A percentile compares a stretch with the other conserved stretches of the same genome.
Conservation (phyloP, 2,797 vertebrate genomes). For the Paratrypauchen microcephalus region DNA sequence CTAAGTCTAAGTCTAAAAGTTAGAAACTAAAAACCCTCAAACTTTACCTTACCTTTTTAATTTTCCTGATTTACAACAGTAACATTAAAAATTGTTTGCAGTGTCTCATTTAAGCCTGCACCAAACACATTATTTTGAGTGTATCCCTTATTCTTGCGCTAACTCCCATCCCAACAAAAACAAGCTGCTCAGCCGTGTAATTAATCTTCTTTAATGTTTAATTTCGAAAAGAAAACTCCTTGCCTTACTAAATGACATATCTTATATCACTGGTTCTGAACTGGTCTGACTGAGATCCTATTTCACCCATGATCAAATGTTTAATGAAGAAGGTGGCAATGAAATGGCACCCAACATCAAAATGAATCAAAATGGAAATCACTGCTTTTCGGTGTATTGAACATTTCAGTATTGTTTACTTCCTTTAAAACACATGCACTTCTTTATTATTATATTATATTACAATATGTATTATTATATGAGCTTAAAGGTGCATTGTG, state of each 20-base stretch:
- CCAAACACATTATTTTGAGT: background rate
- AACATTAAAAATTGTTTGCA: background rate
- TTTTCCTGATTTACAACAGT: background rate
- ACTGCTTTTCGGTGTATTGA: background rate
- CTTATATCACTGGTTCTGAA: background rate
- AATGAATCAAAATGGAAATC: constrained; percentile 6
- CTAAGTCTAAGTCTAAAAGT: background rate
- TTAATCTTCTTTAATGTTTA: constrained; percentile 10
- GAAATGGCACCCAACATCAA: background rate
- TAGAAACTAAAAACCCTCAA: background rate
- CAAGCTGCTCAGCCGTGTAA: constrained; percentile 8
- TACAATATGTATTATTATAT: too few relatives aligned
- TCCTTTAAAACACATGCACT: background rate
- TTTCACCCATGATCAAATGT: constrained; percentile 3
- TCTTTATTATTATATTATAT: background rate
- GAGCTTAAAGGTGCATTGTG: too few relatives aligned
- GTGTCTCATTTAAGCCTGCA: background rate
- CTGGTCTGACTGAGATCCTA: background rate
- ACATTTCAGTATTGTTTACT: too few relatives aligned
- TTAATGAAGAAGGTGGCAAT: background rate
- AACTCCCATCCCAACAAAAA: constrained; percentile 2
- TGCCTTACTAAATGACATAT: background rate
- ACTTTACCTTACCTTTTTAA: background rate
- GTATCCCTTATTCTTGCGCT: background rate
- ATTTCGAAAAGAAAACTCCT: background rate